A percentile compares a stretch with the other conserved stretches of the same genome.
Conservation (phyloP, 2,888 invertebrate species). For the Apodemia mormo region DNA sequence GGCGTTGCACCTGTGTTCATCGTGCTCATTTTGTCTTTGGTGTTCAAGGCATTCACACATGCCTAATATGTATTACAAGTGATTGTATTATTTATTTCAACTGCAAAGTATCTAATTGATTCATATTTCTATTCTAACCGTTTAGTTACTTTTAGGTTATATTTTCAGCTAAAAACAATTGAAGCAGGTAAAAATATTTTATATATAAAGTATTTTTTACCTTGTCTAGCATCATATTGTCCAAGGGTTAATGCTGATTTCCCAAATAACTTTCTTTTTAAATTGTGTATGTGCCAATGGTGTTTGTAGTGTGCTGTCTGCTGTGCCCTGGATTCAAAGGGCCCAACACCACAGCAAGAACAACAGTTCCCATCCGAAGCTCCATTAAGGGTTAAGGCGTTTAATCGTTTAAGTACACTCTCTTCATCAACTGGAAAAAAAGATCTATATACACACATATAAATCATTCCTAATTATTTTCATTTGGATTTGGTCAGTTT, state of each 20-base stretch:
- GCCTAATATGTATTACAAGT: too few species aligned
- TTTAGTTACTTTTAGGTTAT: too few species aligned
- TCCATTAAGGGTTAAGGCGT: constrained; percentile 62
- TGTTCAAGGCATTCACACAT: too few species aligned
- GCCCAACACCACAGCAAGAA: constrained; percentile 73
- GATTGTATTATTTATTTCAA: too few species aligned
- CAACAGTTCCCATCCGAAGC: constrained; percentile 65
- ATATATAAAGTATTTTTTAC: constrained; percentile 42
- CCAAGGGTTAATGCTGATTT: constrained; percentile 60
- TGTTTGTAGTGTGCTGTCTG: constrained; percentile 90
- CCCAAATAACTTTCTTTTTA: constrained; percentile 86
- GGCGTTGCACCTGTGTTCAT: too few species aligned
- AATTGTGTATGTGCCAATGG: constrained; percentile 93
- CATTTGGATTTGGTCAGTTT: too few species aligned
- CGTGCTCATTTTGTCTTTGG: too few species aligned
- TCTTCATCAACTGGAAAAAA: constrained; percentile 65
- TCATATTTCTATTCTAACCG: too few species aligned
- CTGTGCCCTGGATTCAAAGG: constrained; percentile 81
- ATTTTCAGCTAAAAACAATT: too few species aligned
- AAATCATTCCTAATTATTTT: too few species aligned
- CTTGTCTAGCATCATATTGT: constrained; percentile 68
- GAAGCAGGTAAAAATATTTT: too few species aligned
- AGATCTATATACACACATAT: not conserved
- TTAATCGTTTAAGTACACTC: constrained; percentile 69
- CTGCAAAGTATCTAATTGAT: too few species aligned